phyloP scores from a whole-genome alignment of 2,113 vertebrate species.

The Zosterops pallidus region DNA sequence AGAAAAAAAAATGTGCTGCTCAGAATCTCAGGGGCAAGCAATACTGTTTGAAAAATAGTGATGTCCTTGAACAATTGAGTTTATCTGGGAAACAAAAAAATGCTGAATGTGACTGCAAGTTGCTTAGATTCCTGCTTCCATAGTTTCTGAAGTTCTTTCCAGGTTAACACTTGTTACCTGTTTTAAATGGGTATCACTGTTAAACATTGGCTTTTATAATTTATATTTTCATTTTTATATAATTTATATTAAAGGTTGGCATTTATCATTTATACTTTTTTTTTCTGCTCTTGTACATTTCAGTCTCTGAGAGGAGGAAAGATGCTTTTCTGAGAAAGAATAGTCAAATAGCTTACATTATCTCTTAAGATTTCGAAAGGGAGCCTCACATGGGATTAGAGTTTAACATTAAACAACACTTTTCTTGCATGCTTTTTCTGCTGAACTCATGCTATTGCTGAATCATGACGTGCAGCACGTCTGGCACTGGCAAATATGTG shows the following conservation, averaged over 20 bases:
- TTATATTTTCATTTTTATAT: background rate
- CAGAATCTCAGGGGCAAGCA: constrained; percentile 37
- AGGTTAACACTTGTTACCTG: background rate
- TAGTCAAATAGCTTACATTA: background rate
- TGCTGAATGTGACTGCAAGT: background rate
- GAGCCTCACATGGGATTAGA: background rate
- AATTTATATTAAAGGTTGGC: background rate
- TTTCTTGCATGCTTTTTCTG: background rate
- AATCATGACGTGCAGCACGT: background rate
- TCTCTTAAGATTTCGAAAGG: background rate
- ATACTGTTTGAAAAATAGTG: constrained; percentile 45
- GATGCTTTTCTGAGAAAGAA: background rate
- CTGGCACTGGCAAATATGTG: background rate
- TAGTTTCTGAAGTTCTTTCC: background rate
- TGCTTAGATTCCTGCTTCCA: background rate
- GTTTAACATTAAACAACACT: background rate
- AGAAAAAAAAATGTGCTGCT: constrained; percentile 33
- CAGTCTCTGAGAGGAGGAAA: background rate
- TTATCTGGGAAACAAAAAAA: background rate
- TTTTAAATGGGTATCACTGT: background rate
- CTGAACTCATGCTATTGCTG: background rate
- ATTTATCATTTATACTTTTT: background rate
- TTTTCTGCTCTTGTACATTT: background rate
- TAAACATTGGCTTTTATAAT: background rate
- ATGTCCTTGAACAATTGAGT: background rate